Evolutionary conservation across 2,888 invertebrate genomes (phyloP).

Genomic region (Drosophila seclusa): DNA sequence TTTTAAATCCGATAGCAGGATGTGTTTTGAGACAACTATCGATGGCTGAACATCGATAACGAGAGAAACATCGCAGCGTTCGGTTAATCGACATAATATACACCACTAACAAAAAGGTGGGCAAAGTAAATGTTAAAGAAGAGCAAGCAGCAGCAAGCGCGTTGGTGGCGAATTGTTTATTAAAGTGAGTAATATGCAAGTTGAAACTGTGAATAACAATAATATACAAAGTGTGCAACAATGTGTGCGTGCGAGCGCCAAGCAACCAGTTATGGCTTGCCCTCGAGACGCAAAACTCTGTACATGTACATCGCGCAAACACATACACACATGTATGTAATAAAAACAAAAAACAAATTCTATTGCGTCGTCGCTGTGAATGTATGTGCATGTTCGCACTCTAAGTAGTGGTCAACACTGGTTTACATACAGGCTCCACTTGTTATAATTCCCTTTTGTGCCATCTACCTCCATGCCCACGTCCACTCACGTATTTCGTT

Average conservation of each 20-base stretch:
- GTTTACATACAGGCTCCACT: background rate
- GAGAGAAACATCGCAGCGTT: constrained; percentile 1
- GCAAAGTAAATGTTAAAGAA: constrained; percentile 41
- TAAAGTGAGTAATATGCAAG: constrained; percentile 48
- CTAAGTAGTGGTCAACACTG: constrained; percentile 5
- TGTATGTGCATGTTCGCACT: constrained; percentile 9
- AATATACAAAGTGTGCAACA: constrained; percentile 2
- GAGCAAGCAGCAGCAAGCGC: constrained; percentile 34
- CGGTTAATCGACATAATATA: constrained; percentile 11
- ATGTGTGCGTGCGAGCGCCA: constrained; percentile 14
- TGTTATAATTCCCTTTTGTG: background rate
- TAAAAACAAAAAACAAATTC: constrained; percentile 70
- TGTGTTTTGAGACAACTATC: background rate
- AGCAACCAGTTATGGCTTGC: constrained; percentile 45
- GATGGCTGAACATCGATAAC: background rate
- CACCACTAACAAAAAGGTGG: constrained; percentile 29
- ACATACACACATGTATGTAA: constrained; percentile 38
- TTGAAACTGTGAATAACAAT: constrained; percentile 24
- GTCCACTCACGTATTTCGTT: constrained; percentile 16
- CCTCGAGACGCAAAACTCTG: constrained; percentile 19
- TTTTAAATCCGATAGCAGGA: background rate
- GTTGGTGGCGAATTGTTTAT: constrained; percentile 47
- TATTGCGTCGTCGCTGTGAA: constrained; percentile 49
- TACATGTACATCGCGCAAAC: constrained; percentile 31
- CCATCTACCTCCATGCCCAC: background rate